Evolutionary conservation across 2,797 vertebrate genomes (phyloP).

Genomic region (Cyclura pinguis): DNA sequence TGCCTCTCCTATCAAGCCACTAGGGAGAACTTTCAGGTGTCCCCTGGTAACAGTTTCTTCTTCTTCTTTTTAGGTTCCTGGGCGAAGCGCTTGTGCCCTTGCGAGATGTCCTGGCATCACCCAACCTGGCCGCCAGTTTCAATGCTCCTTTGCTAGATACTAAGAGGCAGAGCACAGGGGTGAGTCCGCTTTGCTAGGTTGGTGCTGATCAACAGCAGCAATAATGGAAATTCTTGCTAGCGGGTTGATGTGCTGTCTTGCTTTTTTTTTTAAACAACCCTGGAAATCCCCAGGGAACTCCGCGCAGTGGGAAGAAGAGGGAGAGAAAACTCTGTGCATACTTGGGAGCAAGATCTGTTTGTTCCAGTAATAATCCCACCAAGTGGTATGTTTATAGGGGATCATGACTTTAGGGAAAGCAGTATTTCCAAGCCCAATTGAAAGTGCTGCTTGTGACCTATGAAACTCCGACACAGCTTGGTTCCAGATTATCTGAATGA

Average conservation of each 20-base stretch:
- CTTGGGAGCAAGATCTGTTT: too few species aligned
- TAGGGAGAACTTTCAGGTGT: not conserved
- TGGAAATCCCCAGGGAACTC: too few species aligned
- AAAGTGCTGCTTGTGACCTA: too few species aligned
- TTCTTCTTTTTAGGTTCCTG: constrained; percentile 84
- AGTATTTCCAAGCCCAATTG: too few species aligned
- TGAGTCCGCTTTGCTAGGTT: constrained; percentile 69
- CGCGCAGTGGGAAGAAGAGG: not conserved
- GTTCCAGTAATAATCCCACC: not conserved
- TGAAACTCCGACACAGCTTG: too few species aligned
- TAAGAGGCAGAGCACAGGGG: constrained; percentile 91
- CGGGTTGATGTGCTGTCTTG: not conserved
- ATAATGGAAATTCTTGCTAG: too few species aligned
- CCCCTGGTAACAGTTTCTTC: accelerated
- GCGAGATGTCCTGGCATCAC: constrained; percentile 87
- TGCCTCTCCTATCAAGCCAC: not conserved
- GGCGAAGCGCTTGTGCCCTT: constrained; percentile 88
- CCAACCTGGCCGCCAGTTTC: constrained; percentile 87
- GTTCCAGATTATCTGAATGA: too few species aligned
- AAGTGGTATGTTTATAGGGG: too few species aligned
- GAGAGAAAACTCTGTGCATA: not conserved
- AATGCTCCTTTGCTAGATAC: constrained; percentile 88
- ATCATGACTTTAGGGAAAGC: too few species aligned
- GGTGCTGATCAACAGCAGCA: not conserved
- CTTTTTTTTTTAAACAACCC: not conserved